Conservation (phyloP, 2,888 invertebrate genomes). For the Timema cristinae region DNA sequence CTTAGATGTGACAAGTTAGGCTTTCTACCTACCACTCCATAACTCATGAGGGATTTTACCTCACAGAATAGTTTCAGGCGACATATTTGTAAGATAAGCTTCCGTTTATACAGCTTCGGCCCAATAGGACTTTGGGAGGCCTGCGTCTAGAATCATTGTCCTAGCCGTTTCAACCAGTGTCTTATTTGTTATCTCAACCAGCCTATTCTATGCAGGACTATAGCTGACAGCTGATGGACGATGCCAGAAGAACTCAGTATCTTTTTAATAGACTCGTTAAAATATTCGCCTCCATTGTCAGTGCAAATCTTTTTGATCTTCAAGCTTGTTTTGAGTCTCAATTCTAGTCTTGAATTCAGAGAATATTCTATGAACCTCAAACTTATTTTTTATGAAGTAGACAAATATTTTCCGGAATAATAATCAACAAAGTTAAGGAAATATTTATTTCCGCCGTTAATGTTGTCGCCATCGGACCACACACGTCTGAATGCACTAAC, state of each 20-base stretch:
- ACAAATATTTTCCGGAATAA: not conserved
- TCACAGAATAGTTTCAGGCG: not conserved
- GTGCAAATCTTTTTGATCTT: not conserved
- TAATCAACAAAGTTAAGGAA: not conserved
- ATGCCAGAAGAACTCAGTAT: not conserved
- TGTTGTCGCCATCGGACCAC: not conserved
- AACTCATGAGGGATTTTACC: not conserved
- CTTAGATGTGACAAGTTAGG: conserved; percentile 3
- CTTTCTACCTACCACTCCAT: conserved; percentile 4
- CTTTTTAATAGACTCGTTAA: not conserved
- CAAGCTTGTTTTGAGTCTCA: not conserved
- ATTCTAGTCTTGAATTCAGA: not conserved
- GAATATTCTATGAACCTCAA: too few relatives aligned
- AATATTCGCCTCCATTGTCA: not conserved
- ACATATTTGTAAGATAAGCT: not conserved
- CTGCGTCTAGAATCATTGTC: not conserved
- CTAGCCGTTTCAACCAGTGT: not conserved
- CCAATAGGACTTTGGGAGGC: not conserved
- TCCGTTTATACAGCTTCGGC: not conserved
- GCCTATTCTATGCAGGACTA: not conserved
- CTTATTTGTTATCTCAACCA: not conserved
- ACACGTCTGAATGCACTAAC: not conserved
- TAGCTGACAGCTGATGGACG: not conserved
- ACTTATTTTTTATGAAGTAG: too few relatives aligned
- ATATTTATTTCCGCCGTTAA: not conserved